phyloP scores from a whole-genome alignment of 2,888 invertebrate species.

The Sphaerophoria rueppellii region DNA sequence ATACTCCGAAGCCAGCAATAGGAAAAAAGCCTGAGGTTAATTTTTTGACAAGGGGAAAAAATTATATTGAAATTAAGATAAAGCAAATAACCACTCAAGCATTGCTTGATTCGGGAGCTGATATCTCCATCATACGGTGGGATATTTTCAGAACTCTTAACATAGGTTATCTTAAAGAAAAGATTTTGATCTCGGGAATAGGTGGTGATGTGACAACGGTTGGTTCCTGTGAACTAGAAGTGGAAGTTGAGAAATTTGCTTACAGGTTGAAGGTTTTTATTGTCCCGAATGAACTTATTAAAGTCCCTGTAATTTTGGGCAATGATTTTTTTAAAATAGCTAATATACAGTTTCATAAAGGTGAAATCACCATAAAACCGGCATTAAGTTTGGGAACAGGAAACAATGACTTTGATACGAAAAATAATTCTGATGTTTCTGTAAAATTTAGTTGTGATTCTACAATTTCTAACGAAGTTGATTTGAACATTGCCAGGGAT shows the following conservation, averaged over 20 bases:
- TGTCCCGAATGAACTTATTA: slow-evolving; percentile 34
- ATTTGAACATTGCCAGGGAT: background rate
- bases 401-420: background rate
- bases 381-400: background rate
- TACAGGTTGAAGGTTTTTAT: slow-evolving; percentile 32
- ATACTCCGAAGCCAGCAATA: background rate
- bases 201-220: slow-evolving; percentile 28
- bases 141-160: slow-evolving; percentile 22
- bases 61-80: slow-evolving; percentile 7
- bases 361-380: background rate
- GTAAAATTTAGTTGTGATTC: background rate
- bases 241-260: slow-evolving; percentile 10
- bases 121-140: slow-evolving; percentile 38
- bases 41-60: background rate
- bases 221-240: slow-evolving; percentile 22
- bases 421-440: background rate
- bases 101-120: slow-evolving; percentile 39
- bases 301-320: slow-evolving; percentile 33
- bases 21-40: background rate
- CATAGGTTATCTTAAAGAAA: slow-evolving; percentile 1
- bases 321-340: slow-evolving; percentile 19
- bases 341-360: background rate
- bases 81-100: slow-evolving; percentile 10
- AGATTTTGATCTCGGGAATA: slow-evolving; percentile 28
- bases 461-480: background rate